phyloP scores from a whole-genome alignment of 2,888 invertebrate genomes.

The Tetragnatha montana region DNA sequence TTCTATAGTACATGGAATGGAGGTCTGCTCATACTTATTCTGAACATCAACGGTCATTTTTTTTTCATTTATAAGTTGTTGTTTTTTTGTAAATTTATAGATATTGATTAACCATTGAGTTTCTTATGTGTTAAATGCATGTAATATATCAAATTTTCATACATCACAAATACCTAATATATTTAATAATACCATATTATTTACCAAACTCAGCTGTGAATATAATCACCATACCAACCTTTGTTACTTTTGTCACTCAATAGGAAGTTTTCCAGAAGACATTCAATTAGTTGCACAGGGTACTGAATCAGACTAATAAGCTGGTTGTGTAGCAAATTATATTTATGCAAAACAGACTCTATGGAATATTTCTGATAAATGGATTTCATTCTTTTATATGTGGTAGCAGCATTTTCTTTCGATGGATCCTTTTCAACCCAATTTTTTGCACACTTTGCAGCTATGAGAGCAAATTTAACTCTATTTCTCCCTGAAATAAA shows the following conservation, averaged over 20 bases:
- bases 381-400: conserved; percentile 18
- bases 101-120: too few species aligned
- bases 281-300: conserved; percentile 27
- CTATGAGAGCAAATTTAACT: conserved; percentile 13
- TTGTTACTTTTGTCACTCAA: conserved; percentile 20
- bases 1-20: too few species aligned
- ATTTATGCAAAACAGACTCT: conserved; percentile 34
- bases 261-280: conserved; percentile 41
- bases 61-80: too few species aligned
- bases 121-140: too few species aligned
- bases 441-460: conserved; percentile 30
- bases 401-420: background rate
- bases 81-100: too few species aligned
- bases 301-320: conserved; percentile 10
- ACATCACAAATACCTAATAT: too few species aligned
- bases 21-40: too few species aligned
- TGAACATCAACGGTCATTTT: too few species aligned
- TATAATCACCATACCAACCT: conserved; percentile 20
- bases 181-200: too few species aligned
- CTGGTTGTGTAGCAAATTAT: conserved; percentile 31
- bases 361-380: conserved; percentile 17
- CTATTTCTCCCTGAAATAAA: conserved; percentile 51
- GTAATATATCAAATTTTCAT: too few species aligned
- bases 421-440: conserved; percentile 7
- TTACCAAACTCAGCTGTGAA: background rate